Evolutionary conservation across 2,113 vertebrate species (phyloP).

Genomic region (Atrichornis clamosus): DNA sequence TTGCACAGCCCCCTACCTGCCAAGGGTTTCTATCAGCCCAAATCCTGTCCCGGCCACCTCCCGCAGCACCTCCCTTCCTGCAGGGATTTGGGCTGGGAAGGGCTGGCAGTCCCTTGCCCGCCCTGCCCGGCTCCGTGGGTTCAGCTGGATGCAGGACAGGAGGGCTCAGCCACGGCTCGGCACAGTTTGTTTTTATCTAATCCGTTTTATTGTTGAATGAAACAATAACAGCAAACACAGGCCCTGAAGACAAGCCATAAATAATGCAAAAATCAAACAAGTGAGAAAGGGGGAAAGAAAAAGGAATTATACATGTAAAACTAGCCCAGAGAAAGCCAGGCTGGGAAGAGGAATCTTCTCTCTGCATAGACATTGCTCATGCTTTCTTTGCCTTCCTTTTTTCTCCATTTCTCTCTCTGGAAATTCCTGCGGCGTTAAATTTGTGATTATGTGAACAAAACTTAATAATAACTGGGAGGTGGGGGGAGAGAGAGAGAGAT

Average conservation of each 20-base stretch:
- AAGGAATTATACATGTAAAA: conserved; percentile 27
- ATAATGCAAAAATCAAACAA: conserved; percentile 68
- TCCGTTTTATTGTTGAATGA: conserved; percentile 61
- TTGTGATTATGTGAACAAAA: neutral
- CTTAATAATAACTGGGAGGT: neutral
- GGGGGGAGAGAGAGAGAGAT: neutral
- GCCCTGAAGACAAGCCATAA: conserved; percentile 62
- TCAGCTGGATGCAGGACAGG: neutral
- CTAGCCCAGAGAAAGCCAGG: neutral
- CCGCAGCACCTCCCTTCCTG: fast-evolving
- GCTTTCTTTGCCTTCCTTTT: neutral
- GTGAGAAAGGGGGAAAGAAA: neutral
- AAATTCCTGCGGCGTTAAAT: neutral
- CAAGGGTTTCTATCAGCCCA: neutral
- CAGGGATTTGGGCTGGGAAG: neutral
- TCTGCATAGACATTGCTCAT: neutral
- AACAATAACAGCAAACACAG: conserved; percentile 64
- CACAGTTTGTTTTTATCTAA: conserved; percentile 54
- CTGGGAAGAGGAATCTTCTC: neutral
- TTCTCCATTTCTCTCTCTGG: neutral
- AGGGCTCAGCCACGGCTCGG: neutral
- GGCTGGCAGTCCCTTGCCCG: fast-evolving
- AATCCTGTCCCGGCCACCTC: neutral
- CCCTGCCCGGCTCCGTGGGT: fast-evolving
- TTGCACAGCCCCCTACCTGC: neutral